Conservation (phyloP, 2,113 vertebrate genomes). For the western clawed frog (Xenopus tropicalis) region UCB_Xtro_10.0 CM004444.2:15172001-15172500, state of each 20-base stretch:
- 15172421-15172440: constrained; percentile 28
- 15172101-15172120: background rate
- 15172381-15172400: constrained; percentile 2
- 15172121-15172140: background rate
- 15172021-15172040: background rate
- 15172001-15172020: no score
- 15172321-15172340: background rate
- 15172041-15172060: constrained; percentile 26
- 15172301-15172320: background rate
- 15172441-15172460: no score
- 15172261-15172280: no score
- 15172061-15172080: constrained; percentile 10
- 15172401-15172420: constrained; percentile 15
- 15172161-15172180: background rate
- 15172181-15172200: background rate
- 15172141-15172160: background rate
- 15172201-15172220: background rate
- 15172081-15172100: background rate
- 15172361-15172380: constrained; percentile 1
- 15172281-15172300: no score
- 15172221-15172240: background rate
- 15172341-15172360: constrained; percentile 38
- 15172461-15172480: no score
- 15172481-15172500: no score
- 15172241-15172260: background rate